These are phyloP conservation scores for Hemistola chrysoprasaria DNA, from an alignment of 2,888 invertebrate genomes.

Conservation along the genomic window DNA sequence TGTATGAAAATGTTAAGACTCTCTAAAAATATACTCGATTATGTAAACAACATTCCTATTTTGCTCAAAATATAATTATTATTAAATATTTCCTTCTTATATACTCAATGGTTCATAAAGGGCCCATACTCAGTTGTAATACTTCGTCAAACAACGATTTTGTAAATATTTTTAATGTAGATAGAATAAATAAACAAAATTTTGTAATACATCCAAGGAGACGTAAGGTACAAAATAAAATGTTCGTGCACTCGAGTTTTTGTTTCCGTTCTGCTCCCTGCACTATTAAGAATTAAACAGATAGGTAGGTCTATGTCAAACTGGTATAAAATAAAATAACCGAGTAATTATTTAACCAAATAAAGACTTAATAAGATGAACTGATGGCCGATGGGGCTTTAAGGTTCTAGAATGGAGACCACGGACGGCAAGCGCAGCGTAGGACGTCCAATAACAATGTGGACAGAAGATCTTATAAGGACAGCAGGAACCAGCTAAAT, in stretches of 20 bases:
- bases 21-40: constrained; percentile 29
- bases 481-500: no score
- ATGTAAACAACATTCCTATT: constrained; percentile 39
- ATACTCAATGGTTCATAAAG: constrained; percentile 51
- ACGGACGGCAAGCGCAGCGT: no score
- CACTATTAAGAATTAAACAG: no score
- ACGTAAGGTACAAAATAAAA: constrained; percentile 74
- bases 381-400: no score
- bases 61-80: constrained; percentile 44
- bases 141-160: constrained; percentile 43
- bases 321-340: no score
- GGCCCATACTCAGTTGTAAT: constrained; percentile 67
- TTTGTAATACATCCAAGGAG: constrained; percentile 63
- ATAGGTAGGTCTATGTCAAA: no score
- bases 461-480: no score
- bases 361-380: no score
- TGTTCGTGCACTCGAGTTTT: constrained; percentile 69
- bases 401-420: no score
- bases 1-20: constrained; percentile 13
- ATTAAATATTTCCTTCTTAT: constrained; percentile 36
- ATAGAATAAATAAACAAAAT: constrained; percentile 53
- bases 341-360: no score
- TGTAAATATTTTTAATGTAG: constrained; percentile 55
- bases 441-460: no score
- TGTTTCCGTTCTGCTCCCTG: constrained; percentile 45